Base-by-base conservation (phyloP, 1,140 invertebrate species). In the Drosophila willistoni region DNA sequence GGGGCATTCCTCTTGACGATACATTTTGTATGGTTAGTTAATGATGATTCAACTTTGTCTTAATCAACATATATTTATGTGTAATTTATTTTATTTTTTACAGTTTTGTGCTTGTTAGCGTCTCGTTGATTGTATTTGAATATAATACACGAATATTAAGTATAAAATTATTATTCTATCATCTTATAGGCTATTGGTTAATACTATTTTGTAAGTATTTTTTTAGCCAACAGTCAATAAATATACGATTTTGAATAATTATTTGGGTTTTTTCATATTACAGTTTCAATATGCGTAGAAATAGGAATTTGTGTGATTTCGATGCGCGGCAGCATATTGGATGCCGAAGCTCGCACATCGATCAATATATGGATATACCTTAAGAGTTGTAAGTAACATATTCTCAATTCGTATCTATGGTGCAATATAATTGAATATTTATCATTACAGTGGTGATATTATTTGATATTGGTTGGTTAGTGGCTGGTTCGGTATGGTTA, bases 311-410 rank as follows among this genome's bases (percentile, higher is more conserved):
- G 95, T 71, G 93, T 95, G 71, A 94, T 97, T 59, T 96, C 97
- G 59, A 94, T 97, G 92, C 93, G 96, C 68, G 97, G 97, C 62
- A 96, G 96, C 74, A 98, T 98, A 79, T 93, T 98, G 62, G 95
- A 97, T 81, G 95, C 95, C 1, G 93, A 93, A 29, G 95, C 95
- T 1, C 93, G 97, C 56, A 94, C 94, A 47, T 94, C 95, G 66
- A 97, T 97, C 94, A 95, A 96, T 92, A 96, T 97, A 90, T 93
- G 98, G 17, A 94, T 98, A 61, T 98, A 98, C 92, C 91, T 95
- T 65, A 94, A 96, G 91, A 93, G 97, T 47, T 94, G 97, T 98
- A 93, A 95, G 90, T 84, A 9, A 14, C 10, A 44, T 0, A 39
- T 12, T 6, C 29, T 29, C 29, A 0, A 39, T 12, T 29, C 0